These are phyloP conservation scores for Hiodon alosoides DNA, from an alignment of 2,113 vertebrate species.

Conservation along the genomic window DNA sequence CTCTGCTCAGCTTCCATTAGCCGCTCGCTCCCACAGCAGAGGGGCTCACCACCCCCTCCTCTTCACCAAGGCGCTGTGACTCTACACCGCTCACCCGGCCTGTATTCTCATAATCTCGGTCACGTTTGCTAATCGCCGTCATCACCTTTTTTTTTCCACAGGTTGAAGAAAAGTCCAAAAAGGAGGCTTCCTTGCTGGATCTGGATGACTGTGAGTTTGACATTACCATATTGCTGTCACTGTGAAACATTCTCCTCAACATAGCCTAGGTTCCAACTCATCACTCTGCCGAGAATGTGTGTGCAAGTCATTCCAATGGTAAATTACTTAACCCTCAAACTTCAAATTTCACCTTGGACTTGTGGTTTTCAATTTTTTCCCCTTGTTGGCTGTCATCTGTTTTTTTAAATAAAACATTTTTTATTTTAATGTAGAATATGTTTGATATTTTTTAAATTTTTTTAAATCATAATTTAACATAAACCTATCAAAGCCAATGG, in stretches of 20 bases:
- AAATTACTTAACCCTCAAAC: too few relatives aligned
- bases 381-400: too few relatives aligned
- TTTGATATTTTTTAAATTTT: too few relatives aligned
- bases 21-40: neutral
- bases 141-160: constrained; percentile 50
- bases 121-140: neutral
- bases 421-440: too few relatives aligned
- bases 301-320: too few relatives aligned
- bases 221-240: neutral
- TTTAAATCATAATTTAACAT: too few relatives aligned
- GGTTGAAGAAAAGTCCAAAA: constrained; percentile 64
- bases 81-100: neutral
- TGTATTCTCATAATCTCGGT: neutral
- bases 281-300: too few relatives aligned
- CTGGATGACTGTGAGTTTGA: constrained; percentile 86
- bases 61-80: neutral
- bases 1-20: neutral
- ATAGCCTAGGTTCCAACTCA: neutral
- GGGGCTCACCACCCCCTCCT: too few relatives aligned
- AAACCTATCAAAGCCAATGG: too few relatives aligned
- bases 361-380: too few relatives aligned
- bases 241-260: neutral
- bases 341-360: too few relatives aligned
- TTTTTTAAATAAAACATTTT: too few relatives aligned
- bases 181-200: constrained; percentile 80